Base-by-base conservation (phyloP, 2,888 invertebrate genomes). In the Mythimna vitellina region DNA sequence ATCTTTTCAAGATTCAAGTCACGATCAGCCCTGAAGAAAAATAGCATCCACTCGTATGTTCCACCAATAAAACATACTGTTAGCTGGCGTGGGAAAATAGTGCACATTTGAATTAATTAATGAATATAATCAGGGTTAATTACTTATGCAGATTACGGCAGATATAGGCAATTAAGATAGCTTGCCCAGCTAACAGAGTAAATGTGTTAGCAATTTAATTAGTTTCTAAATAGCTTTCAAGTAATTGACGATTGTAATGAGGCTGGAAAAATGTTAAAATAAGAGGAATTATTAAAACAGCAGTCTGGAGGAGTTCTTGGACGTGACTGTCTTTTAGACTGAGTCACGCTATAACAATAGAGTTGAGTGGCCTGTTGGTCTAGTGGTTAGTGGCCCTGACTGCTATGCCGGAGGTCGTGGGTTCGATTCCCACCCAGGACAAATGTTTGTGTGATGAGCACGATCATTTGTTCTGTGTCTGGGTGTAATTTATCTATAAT, bases 121-220 rank as follows among this genome's bases (percentile, higher is more conserved):
- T 68, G 8, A 65, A 70, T 29, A 81, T 75, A 70, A 76, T 70
- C 58, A 54, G 29, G 9, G 49, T 69, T 63, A 78, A 80, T 79
- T 73, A 82, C 57, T 73, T 69, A 83, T 62, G 78, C 61, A 63
- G 63, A 74, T 80, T 73, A 78, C 73, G 25, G 32, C 62, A 66
- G 58, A 72, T 70, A 60, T 60, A 71, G 64, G 73, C 72, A 75
- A 76, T 83, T 70, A 46, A 77, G 71, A 81, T 83, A 81, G 71
- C 20, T n/a, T 10, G 72, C 74, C 68, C 46, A 73, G 64, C 69
- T 70, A 65, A 65, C 46, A 42, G 22, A 65, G 67, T 67, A 35
- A 73, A 78, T 76, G 68, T 69, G 58, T 64, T 72, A 56, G 49
- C 70, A 65, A 67, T 72, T 66, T 35, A 70, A 79, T 79, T 76